Evolutionary conservation across 2,888 invertebrate species (phyloP).

Genomic region (Tortricodes alternella): DNA sequence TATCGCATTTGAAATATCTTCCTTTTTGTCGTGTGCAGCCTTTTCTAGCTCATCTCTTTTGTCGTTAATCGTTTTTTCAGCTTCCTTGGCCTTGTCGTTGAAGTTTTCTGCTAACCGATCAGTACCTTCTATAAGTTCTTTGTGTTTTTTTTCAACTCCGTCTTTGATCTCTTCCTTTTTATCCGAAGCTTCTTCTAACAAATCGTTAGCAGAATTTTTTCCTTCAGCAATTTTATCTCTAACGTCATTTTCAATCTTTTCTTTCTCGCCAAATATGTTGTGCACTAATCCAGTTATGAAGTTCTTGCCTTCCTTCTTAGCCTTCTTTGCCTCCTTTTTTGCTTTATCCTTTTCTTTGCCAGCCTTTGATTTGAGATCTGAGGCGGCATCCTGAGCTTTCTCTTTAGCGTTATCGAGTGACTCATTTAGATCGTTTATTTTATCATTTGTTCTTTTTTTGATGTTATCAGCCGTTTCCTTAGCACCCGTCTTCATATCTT

Average conservation of each 20-base stretch:
- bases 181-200: constrained; percentile 56
- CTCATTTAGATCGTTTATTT: constrained; percentile 56
- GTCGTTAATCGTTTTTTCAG: constrained; percentile 42
- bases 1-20: constrained; percentile 36
- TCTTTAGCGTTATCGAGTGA: constrained; percentile 58
- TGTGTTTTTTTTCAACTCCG: constrained; percentile 50
- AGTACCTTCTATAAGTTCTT: constrained; percentile 51
- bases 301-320: constrained; percentile 72
- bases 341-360: constrained; percentile 55
- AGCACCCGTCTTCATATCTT: constrained; percentile 53
- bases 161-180: constrained; percentile 63
- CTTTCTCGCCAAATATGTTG: constrained; percentile 74
- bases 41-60: constrained; percentile 31
- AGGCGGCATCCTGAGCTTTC: constrained; percentile 52
- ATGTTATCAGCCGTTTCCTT: constrained; percentile 53
- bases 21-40: constrained; percentile 34
- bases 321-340: constrained; percentile 68
- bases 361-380: constrained; percentile 44
- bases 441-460: constrained; percentile 55
- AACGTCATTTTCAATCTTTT: constrained; percentile 70
- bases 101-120: constrained; percentile 40
- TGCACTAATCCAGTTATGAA: constrained; percentile 73
- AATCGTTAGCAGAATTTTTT: constrained; percentile 63
- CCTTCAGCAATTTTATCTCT: constrained; percentile 65
- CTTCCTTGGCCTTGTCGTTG: constrained; percentile 49